Percentiles rank a stretch among this genome's conserved stretches.
phyloP scores from a whole-genome alignment of 2,797 vertebrate species.

The Rhynchonycteris naso region DNA sequence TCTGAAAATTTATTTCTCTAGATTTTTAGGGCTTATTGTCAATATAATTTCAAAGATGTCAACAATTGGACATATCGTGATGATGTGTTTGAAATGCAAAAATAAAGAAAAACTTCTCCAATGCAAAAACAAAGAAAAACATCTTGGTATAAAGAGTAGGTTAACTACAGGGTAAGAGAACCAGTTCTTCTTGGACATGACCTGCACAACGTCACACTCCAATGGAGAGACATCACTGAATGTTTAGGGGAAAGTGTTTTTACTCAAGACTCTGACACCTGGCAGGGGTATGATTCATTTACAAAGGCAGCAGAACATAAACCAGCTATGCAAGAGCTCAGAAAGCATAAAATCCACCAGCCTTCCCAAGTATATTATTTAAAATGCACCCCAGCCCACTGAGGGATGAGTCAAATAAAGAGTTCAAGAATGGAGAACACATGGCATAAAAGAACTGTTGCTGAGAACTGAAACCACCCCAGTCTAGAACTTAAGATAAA shows the following conservation, averaged over 20 bases:
- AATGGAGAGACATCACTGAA: background rate
- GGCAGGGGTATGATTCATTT: background rate
- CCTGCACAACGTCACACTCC: background rate
- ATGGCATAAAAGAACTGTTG: background rate
- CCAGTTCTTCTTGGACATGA: background rate
- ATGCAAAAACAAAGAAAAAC: conserved; percentile 8
- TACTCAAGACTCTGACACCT: background rate
- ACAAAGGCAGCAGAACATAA: background rate
- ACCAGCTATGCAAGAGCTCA: background rate
- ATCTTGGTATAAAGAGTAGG: background rate
- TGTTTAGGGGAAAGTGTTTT: background rate
- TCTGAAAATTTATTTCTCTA: background rate
- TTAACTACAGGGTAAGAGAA: background rate
- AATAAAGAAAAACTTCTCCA: background rate
- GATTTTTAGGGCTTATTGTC: background rate
- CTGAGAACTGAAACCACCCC: background rate
- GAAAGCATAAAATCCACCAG: background rate
- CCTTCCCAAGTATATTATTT: background rate
- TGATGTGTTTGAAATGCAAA: conserved; percentile 25
- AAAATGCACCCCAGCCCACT: background rate
- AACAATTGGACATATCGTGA: background rate
- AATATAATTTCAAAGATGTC: conserved; percentile 9
- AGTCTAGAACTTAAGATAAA: background rate
- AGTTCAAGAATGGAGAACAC: background rate
- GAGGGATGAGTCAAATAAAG: background rate